Conservation (phyloP, 1,140 invertebrate genomes). For the Zaprionus lachaisei region DNA sequence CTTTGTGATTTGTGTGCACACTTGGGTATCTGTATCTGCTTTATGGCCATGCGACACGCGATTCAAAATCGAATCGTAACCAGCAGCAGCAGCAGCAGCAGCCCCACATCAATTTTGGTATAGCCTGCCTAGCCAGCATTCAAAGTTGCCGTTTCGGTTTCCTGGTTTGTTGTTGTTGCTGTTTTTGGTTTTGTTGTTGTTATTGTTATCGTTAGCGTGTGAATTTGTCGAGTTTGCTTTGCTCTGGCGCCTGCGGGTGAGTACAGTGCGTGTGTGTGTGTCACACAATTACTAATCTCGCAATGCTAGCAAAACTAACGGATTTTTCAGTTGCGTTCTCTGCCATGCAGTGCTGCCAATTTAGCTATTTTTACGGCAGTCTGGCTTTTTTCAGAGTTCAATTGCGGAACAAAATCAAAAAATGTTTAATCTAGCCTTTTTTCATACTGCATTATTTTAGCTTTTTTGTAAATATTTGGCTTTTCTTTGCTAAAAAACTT, state of each 20-base stretch:
- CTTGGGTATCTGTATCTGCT: constrained; percentile 58
- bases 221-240: constrained; percentile 46
- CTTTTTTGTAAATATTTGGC: neutral
- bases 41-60: constrained; percentile 73
- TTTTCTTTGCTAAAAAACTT: too few species aligned
- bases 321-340: neutral
- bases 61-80: constrained; percentile 66
- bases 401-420: too few species aligned
- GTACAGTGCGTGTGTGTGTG: neutral
- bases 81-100: constrained; percentile 28
- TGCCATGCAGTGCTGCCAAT: too few species aligned
- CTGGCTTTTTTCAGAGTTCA: too few species aligned
- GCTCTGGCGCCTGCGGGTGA: constrained; percentile 62
- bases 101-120: neutral
- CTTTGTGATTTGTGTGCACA: constrained; percentile 60
- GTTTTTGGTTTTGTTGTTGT: constrained; percentile 18
- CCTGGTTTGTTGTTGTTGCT: constrained; percentile 9
- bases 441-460: neutral
- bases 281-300: constrained; percentile 6
- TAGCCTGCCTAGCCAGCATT: constrained; percentile 37
- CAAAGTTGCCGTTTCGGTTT: constrained; percentile 23
- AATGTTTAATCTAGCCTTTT: neutral
- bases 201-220: constrained; percentile 54
- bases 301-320: constrained; percentile 11
- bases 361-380: too few species aligned